Evolutionary conservation across 2,113 vertebrate species (phyloP), one percentile per base, ranked within the genome.

Genomic region (Melanocharis versteri): DNA sequence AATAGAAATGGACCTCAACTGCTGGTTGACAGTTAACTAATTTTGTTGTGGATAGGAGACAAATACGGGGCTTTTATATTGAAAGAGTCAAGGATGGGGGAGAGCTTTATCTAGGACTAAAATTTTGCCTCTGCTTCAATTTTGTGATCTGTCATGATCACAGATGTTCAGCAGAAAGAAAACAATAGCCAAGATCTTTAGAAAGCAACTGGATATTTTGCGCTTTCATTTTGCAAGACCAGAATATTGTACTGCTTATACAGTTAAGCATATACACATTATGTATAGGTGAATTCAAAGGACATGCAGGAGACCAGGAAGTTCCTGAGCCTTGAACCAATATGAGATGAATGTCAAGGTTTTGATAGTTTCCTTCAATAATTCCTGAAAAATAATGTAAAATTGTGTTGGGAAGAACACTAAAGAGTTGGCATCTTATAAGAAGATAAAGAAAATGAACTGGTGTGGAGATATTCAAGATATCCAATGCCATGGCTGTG

Each of bases 401-500:
- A 77, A n/a, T 50, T 35, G 6, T 26, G 4, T 54, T 51, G 27
- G 31, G 50, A 94, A 68, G 28, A 37, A 35, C 18, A 35, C 3
- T 42, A 35, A 70, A 53, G 40, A 60, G 62, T 6, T 58, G 4
- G 7, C 39, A 58, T 30, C 2, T 3, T 20, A 13, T 11, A 82
- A 77, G 23, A 81, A 65, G 56, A 54, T 39, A 79, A 64, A 24
- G 48, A 77, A 93, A 91, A 94, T 22, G 1, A 90, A 64, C 4
- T 44, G 47, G 48, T 28, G n/a, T 83, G 61, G 16, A 64, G 48
- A 48, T 48, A 53, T 54, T 83, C 13, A 42, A 18, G 22, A 24
- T 2, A 2, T 47, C 53, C 71, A 33, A 48, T 64, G 33, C 30
- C 27, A 39, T 0, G 0, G 19, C 2, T 66, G 14, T 66, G 44